Base-by-base conservation (phyloP, 2,797 vertebrate genomes). In the Sebastolobus alascanus region DNA sequence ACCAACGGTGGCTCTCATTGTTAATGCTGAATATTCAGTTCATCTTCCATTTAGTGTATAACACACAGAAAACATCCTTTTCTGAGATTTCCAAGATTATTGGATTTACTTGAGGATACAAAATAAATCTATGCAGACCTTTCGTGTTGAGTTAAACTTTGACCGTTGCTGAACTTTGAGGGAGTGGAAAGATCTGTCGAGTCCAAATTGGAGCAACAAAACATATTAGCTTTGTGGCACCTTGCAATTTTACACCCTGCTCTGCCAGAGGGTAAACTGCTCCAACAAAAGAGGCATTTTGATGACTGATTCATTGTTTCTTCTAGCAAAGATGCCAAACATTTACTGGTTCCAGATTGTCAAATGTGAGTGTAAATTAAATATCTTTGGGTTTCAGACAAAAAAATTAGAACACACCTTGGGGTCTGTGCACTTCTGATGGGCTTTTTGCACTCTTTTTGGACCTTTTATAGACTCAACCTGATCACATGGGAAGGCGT, bases 191-290 rank as follows among this genome's bases (percentile, higher is more conserved):
- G 40, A 43, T 43, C 2, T 43, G 14, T 14, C 6, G 16, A 16
- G 40, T 43, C 35, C 7, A 38, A 63, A 63, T 8, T 22, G n/a
- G 60, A 63, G 60, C 33, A 22, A 0, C 10, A 6, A 22, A 63
- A 63, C 33, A 38, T 38, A 38, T 63, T 38, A 63, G 33, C 60
- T 37, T 63, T n/a, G 27, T 59, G 56, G 60, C 16, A 60, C 16
- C 0, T 18, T 31, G 16, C 6, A 20, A 6, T 33, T 33, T 37
- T 0, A 63, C 60, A 37, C 13, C 0, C 5, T n/a, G 6, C 20
- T 35, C 33, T 63, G 60, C 33, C 20, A n/a, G 31, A n/a, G 18
- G 14, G 8, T n/a, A 37, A 22, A 38, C 60, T 0, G 33, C 60
- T 63, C 60, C 33, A 0, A 37, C n/a, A 61, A 7, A 37, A 11